phyloP scores from a whole-genome alignment of 2,113 vertebrate genomes.

The Podarcis raffonei region DNA sequence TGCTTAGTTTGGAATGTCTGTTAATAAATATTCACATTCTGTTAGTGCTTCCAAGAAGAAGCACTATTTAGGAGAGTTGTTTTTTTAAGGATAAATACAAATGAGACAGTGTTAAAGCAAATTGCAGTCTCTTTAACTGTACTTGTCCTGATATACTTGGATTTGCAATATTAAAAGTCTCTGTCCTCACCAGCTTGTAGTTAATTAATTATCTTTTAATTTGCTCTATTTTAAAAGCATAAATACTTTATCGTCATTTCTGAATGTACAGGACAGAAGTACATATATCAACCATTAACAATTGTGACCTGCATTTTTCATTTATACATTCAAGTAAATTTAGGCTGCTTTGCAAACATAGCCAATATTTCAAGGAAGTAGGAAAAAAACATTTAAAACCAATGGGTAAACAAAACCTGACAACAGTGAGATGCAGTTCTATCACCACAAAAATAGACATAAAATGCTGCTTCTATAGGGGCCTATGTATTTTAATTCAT shows the following conservation, averaged over 20 bases:
- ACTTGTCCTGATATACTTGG: neutral
- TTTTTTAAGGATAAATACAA: neutral
- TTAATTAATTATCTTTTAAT: neutral
- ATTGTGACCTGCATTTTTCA: neutral
- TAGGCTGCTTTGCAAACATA: neutral
- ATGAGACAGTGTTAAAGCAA: neutral
- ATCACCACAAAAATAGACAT: neutral
- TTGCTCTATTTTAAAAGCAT: neutral
- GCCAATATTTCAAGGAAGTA: neutral
- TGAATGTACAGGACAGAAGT: neutral
- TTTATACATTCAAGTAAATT: neutral
- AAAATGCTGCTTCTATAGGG: neutral
- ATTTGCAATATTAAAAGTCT: neutral
- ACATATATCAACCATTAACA: neutral
- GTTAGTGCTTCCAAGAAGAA: neutral
- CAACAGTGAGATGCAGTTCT: neutral
- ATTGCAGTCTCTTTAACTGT: neutral
- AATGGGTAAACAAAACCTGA: neutral
- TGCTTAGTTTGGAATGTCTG: slow-evolving; percentile 24
- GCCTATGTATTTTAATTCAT: neutral
- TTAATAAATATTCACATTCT: neutral
- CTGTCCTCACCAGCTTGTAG: neutral
- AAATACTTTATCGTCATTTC: neutral
- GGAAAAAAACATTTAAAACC: neutral
- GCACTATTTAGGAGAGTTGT: neutral